A percentile compares a stretch with the other conserved stretches of the same genome.
Evolutionary conservation across 1,140 invertebrate species (phyloP).

Genomic region (Onthophagus taurus): DNA sequence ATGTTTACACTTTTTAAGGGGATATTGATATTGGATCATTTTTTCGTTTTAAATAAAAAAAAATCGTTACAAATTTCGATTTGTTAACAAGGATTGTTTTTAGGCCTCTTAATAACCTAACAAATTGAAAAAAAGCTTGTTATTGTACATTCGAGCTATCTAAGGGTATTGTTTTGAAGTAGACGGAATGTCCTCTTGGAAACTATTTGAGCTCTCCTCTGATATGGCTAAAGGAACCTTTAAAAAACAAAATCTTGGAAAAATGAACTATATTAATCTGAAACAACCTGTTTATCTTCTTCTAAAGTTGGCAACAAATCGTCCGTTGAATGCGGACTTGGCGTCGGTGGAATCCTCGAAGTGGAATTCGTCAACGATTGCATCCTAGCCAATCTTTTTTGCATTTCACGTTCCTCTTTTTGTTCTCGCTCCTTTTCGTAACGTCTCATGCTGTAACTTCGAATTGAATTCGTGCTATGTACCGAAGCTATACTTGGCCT

Average conservation of each 20-base stretch:
- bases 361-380: conserved; percentile 32
- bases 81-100: no score
- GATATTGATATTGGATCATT: no score
- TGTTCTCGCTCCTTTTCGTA: conserved; percentile 68
- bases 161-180: conserved; percentile 35
- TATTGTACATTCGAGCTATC: no score
- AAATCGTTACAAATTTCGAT: no score
- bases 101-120: no score
- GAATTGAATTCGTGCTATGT: not conserved
- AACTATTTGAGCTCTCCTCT: conserved; percentile 34
- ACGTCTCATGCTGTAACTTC: conserved; percentile 47
- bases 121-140: no score
- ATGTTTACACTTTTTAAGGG: no score
- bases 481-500: conserved; percentile 66
- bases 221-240: conserved; percentile 34
- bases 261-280: not conserved
- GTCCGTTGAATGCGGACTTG: conserved; percentile 67
- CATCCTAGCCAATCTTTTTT: conserved; percentile 57
- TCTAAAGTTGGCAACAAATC: conserved; percentile 64
- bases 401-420: conserved; percentile 64
- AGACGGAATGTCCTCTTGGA: conserved; percentile 34
- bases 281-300: conserved; percentile 57
- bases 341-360: conserved; percentile 48
- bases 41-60: no score
- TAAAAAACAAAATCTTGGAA: conserved; percentile 10